A percentile compares a stretch with the other conserved stretches of the same genome.
These are phyloP conservation scores for Montipora sp. DNA, from an alignment of 64 coral and sea anemone species.

Conservation along the genomic window DNA sequence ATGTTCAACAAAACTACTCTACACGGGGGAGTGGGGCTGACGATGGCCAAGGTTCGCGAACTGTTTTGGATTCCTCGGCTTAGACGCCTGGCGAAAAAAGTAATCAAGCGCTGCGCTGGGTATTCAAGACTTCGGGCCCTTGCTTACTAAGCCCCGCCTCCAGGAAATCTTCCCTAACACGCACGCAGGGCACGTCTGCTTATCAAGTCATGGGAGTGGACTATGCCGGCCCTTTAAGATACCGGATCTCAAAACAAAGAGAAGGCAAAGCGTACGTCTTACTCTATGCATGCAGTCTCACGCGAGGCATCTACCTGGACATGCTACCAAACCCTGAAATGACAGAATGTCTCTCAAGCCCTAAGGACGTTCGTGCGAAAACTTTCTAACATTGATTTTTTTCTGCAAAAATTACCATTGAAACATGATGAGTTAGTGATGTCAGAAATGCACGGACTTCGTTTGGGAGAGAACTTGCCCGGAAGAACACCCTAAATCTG, in stretches of 20 bases:
- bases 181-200: conserved; percentile 13
- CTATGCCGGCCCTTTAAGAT: too few species aligned
- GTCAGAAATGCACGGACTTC: too few species aligned
- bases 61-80: conserved; percentile 11
- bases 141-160: neutral
- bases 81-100: neutral
- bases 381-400: too few species aligned
- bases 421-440: too few species aligned
- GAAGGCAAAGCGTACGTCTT: conserved; percentile 5
- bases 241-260: neutral
- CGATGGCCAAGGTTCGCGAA: conserved; percentile 35
- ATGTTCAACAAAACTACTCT: neutral
- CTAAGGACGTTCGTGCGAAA: neutral
- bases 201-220: conserved; percentile 23
- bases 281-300: conserved; percentile 8
- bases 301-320: neutral
- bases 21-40: conserved; percentile 65
- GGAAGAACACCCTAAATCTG: too few species aligned
- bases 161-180: conserved; percentile 17
- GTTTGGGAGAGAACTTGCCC: too few species aligned
- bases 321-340: neutral
- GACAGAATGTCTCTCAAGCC: neutral
- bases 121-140: conserved; percentile 8
- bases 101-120: neutral
- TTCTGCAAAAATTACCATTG: too few species aligned